Conservation (phyloP, 2,113 vertebrate species). For the Lophochroa leadbeateri region DNA sequence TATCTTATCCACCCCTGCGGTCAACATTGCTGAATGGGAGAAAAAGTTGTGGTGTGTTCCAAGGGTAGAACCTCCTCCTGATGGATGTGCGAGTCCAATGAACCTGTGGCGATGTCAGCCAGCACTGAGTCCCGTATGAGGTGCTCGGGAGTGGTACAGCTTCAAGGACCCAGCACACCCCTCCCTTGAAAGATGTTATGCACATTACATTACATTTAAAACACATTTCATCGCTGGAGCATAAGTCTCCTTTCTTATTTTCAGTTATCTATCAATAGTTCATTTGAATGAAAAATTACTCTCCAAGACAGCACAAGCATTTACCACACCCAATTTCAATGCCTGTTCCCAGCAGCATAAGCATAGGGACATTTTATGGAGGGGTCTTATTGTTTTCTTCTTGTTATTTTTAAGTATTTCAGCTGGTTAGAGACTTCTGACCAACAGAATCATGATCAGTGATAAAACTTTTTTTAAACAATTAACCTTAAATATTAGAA, state of each 20-base stretch:
- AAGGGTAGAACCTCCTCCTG: not conserved
- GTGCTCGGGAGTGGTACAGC: not conserved
- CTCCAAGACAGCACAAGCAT: not conserved
- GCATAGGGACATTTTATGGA: not conserved
- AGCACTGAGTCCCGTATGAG: accelerated
- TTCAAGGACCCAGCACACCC: not conserved
- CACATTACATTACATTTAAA: not conserved
- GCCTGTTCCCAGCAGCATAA: not conserved
- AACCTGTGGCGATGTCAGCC: not conserved
- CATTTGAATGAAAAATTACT: not conserved
- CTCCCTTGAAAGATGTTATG: not conserved
- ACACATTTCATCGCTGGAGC: not conserved
- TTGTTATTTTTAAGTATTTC: not conserved
- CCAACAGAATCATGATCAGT: not conserved
- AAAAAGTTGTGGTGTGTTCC: not conserved
- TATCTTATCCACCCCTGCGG: not conserved
- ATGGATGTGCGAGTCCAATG: accelerated
- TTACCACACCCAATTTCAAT: not conserved
- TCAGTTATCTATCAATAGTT: not conserved
- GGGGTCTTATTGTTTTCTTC: not conserved
- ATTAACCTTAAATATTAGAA: not conserved
- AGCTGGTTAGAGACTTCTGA: not conserved
- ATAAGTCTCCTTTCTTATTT: not conserved
- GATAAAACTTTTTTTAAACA: not conserved
- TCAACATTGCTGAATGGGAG: not conserved